Base-by-base conservation (phyloP, 2,888 invertebrate species). In the Empis stercorea region DNA sequence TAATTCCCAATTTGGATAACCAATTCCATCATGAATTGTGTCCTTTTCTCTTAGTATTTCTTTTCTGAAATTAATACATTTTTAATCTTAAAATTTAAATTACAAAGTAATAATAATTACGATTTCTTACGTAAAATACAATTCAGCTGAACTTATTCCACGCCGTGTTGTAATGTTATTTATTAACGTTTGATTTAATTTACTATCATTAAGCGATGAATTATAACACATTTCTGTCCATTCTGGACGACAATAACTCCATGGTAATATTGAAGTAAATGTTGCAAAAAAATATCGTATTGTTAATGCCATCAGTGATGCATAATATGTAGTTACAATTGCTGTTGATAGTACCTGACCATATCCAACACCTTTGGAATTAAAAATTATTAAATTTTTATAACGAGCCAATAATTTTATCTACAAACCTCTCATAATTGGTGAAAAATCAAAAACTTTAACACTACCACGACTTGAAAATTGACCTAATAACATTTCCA, bases 401-500 rank as follows among this genome's bases (percentile, higher is more conserved):
- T 30, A 13, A 4, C 20, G 4, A n/a, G n/a, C n/a, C n/a, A 17
- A 13, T 6, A 27, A 16, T n/a, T 23, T 17, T 11, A 11, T 11
- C 30, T 11, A 43, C 57, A 57, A 57, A 81, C 84, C 83, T 75
- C 78, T 77, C 61, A 84, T 73, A 1, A 79, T 72, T 14, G 84
- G 84, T 4, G 74, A 71, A 56, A 81, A 71, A 51, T 81, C 82
- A 50, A 67, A 73, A 23, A 81, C 76, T 56, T 78, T 79, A 6
- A 81, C 77, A 49, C 79, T 78, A 15, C 83, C 84, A 48, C 75
- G 72, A 51, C 79, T 79, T 16, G 78, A 76, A 59, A 84, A 85
- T 62, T 86, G 85, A 1, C 85, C 85, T 36, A 85, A 62, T 7
- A 79, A 64, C 70, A 81, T 78, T 66, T 86, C 85, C 70, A 86